These are phyloP conservation scores for Anastatus disparis DNA, from an alignment of 1,140 invertebrate species.

Conservation along the genomic window DNA sequence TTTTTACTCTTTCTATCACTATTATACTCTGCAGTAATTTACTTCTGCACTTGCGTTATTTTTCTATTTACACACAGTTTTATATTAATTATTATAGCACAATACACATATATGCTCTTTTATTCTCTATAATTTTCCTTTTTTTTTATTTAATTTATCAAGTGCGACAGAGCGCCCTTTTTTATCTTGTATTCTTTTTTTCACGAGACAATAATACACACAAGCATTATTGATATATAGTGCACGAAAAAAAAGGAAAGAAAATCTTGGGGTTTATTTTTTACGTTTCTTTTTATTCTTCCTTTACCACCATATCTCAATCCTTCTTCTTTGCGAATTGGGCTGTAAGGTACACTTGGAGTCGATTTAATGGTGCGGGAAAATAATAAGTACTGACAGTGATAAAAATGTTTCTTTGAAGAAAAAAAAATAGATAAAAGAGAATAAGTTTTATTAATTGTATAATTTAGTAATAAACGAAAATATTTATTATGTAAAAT, in stretches of 20 bases:
- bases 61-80: no score
- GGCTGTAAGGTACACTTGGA: neutral
- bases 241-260: constrained; percentile 31
- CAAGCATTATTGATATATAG: constrained; percentile 26
- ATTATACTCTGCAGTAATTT: neutral
- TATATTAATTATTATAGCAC: neutral
- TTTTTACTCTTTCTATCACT: neutral
- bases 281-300: constrained; percentile 33
- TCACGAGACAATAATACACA: constrained; percentile 25
- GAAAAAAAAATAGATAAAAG: neutral
- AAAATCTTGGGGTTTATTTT: constrained; percentile 13
- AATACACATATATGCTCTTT: constrained; percentile 1
- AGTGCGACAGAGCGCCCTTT: constrained; percentile 11
- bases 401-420: no score
- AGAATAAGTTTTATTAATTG: no score
- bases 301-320: constrained; percentile 24
- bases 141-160: neutral
- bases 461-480: no score
- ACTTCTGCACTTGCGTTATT: neutral
- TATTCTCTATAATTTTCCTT: neutral
- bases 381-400: neutral
- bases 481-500: no score
- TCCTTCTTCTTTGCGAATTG: constrained; percentile 12
- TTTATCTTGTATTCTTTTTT: constrained; percentile 22
- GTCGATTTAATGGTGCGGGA: neutral